Conservation (phyloP, 2,888 invertebrate genomes). For the Eupithecia pulchellata region DNA sequence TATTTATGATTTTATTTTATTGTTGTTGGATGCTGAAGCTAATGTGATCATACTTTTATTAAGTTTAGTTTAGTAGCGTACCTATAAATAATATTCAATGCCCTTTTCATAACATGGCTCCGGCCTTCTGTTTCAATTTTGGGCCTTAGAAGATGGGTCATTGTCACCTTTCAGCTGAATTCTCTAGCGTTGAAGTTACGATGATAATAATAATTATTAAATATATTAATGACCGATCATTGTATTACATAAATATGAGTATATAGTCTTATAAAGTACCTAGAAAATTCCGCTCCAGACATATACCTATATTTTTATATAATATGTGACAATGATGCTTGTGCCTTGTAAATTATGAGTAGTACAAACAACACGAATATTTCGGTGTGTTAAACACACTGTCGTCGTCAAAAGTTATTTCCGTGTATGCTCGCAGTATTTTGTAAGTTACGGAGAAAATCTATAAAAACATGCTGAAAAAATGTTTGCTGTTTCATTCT, state of each 20-base stretch:
- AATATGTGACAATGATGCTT: constrained; percentile 49
- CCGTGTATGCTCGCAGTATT: constrained; percentile 43
- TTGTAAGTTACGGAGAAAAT: constrained; percentile 61
- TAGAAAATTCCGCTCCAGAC: constrained; percentile 6
- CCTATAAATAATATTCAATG: not conserved
- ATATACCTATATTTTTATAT: constrained; percentile 18
- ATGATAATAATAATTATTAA: not conserved
- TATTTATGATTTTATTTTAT: constrained; percentile 63
- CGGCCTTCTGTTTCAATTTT: not conserved
- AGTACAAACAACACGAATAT: constrained; percentile 49
- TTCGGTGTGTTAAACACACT: constrained; percentile 45
- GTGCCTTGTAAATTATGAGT: constrained; percentile 45
- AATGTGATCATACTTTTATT: constrained; percentile 71
- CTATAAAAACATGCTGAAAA: constrained; percentile 39
- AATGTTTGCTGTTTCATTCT: not conserved
- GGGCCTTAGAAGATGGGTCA: not conserved
- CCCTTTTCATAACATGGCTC: not conserved
- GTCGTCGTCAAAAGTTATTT: constrained; percentile 35
- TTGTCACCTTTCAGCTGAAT: not conserved
- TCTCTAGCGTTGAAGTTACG: not conserved
- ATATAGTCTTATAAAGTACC: not conserved
- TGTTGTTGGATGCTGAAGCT: constrained; percentile 65
- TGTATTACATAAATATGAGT: not conserved
- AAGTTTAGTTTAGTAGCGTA: constrained; percentile 45
- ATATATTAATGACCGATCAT: not conserved